Evolutionary conservation across 2,888 invertebrate species (phyloP).

Genomic region (Nephrotoma guestfalica): DNA sequence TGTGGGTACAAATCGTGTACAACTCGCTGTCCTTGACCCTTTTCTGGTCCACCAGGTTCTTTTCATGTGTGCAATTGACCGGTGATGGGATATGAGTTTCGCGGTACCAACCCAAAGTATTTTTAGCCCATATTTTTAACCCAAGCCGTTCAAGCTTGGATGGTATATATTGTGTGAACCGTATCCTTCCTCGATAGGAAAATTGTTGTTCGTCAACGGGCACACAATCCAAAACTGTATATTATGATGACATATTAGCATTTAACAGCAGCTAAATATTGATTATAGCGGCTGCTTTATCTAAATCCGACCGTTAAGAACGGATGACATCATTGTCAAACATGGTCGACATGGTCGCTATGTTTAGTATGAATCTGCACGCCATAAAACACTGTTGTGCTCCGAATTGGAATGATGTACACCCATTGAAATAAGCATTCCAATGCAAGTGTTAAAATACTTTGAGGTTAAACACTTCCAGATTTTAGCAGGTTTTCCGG

Average conservation of each 20-base stretch:
- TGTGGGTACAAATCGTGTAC: background rate
- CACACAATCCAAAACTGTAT: background rate
- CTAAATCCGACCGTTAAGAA: background rate
- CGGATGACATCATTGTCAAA: background rate
- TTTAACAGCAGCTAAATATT: background rate
- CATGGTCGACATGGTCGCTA: background rate
- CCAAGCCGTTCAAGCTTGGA: too few relatives aligned
- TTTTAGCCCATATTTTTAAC: background rate
- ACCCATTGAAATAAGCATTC: too few relatives aligned
- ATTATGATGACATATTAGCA: background rate
- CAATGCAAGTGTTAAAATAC: too few relatives aligned
- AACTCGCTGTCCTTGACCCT: background rate
- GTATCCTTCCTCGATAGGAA: background rate
- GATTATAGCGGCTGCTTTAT: background rate
- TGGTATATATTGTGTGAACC: background rate
- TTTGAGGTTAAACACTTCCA: too few relatives aligned
- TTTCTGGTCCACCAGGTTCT: background rate
- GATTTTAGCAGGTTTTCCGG: too few relatives aligned
- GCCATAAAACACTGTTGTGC: background rate
- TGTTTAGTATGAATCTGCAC: background rate
- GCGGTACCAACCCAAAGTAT: background rate
- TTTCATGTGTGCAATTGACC: background rate
- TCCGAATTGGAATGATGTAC: too few relatives aligned
- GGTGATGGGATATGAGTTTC: background rate
- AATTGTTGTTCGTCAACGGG: too few relatives aligned